Conservation (phyloP, 2,797 vertebrate species). For the Pseudochaenichthys georgianus region DNA sequence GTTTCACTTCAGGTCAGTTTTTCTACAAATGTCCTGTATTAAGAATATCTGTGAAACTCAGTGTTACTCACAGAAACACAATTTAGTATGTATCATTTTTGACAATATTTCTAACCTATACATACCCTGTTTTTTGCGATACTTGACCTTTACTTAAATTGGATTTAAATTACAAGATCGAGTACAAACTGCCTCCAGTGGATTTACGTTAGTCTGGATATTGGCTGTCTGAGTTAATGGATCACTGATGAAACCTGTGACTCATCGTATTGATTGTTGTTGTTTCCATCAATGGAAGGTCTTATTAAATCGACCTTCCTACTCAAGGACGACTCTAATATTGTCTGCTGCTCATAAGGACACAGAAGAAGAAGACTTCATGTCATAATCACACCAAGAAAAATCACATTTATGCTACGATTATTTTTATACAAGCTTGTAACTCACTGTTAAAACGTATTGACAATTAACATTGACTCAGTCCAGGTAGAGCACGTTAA, state of each 20-base stretch:
- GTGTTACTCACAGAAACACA: neutral
- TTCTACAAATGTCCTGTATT: neutral
- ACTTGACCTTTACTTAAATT: too few relatives aligned
- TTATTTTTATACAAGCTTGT: too few relatives aligned
- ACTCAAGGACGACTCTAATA: neutral
- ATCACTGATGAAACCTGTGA: slow-evolving; percentile 10
- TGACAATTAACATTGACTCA: too few relatives aligned
- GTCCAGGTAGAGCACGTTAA: too few relatives aligned
- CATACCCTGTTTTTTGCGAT: neutral
- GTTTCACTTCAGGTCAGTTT: slow-evolving; percentile 3
- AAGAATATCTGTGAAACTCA: neutral
- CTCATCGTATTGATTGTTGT: neutral
- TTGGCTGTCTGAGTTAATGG: neutral
- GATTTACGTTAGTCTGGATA: neutral
- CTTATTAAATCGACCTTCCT: slow-evolving; percentile 2
- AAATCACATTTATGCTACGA: too few relatives aligned
- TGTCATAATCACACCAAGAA: too few relatives aligned
- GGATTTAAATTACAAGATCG: too few relatives aligned
- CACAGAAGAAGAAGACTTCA: too few relatives aligned
- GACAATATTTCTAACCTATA: neutral
- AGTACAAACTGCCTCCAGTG: neutral
- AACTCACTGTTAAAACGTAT: too few relatives aligned
- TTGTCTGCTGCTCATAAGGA: neutral
- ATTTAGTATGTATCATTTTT: neutral
- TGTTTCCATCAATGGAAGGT: slow-evolving; percentile 7